A percentile compares a stretch with the other conserved stretches of the same genome.
Evolutionary conservation across 2,113 vertebrate species (phyloP).

Genomic region (Bubalus kerabau): DNA sequence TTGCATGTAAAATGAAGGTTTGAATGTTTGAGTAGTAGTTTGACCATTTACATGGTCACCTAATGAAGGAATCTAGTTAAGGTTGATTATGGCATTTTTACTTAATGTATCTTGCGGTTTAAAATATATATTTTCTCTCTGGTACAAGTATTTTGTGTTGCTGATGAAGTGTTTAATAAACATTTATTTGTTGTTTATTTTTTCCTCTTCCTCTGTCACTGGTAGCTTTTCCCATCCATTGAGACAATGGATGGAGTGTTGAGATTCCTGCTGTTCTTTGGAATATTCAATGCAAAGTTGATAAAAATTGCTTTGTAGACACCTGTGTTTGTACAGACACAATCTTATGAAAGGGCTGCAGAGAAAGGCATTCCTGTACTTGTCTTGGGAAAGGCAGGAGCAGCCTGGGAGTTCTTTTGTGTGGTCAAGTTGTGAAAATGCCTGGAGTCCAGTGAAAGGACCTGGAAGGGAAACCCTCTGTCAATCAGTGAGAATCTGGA

Average conservation of each 20-base stretch:
- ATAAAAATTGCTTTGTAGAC: background rate
- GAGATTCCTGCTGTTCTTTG: background rate
- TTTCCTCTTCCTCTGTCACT: background rate
- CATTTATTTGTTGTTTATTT: background rate
- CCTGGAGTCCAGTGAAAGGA: background rate
- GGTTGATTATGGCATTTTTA: conserved; percentile 13
- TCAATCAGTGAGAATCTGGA: background rate
- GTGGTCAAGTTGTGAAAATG: conserved; percentile 49
- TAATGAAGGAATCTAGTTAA: conserved; percentile 26
- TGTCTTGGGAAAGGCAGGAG: background rate
- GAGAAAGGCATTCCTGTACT: background rate
- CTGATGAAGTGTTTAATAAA: background rate
- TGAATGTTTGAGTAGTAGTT: background rate
- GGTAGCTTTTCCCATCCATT: background rate
- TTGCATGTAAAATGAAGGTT: conserved; percentile 34
- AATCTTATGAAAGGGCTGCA: background rate
- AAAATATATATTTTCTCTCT: conserved; percentile 9
- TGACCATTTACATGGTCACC: background rate
- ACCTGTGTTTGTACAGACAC: conserved; percentile 33
- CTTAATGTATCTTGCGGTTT: background rate
- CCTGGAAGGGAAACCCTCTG: background rate
- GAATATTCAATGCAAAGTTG: conserved; percentile 49
- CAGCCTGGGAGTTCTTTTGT: conserved; percentile 53
- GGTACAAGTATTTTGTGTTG: conserved; percentile 4
- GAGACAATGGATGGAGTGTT: conserved; percentile 56